Conservation (phyloP, 2,888 invertebrate genomes). For the Lobophora halterata region DNA sequence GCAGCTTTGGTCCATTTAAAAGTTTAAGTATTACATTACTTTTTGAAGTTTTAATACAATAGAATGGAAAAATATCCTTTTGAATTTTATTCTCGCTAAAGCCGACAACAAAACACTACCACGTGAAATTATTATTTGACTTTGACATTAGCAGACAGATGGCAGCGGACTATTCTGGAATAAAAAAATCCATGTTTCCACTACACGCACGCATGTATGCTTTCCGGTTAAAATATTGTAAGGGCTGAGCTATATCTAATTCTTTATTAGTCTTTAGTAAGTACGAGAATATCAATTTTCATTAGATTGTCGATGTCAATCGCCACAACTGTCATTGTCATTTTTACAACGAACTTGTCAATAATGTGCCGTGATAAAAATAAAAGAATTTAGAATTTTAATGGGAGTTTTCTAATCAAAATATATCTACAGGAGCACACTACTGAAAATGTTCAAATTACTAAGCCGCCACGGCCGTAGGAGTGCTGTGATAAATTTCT, state of each 20-base stretch:
- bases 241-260: too few species aligned
- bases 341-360: slow-evolving; percentile 33
- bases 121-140: too few species aligned
- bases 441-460: slow-evolving; percentile 64
- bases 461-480: slow-evolving; percentile 64
- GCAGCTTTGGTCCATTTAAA: neutral
- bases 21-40: neutral
- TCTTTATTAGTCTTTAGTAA: too few species aligned
- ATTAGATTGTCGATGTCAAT: slow-evolving; percentile 3
- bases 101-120: too few species aligned
- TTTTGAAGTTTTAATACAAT: neutral
- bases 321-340: slow-evolving; percentile 20
- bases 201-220: slow-evolving; percentile 5
- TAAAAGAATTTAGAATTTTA: slow-evolving; percentile 28
- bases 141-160: too few species aligned
- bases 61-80: neutral
- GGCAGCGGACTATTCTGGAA: too few species aligned
- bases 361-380: slow-evolving; percentile 46
- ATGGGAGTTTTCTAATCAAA: slow-evolving; percentile 8
- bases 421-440: slow-evolving; percentile 3
- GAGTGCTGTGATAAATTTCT: slow-evolving; percentile 60
- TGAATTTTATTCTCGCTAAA: too few species aligned
- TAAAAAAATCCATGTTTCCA: too few species aligned
- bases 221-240: too few species aligned
- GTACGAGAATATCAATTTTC: neutral